Evolutionary conservation across 1,140 invertebrate genomes (phyloP).

Genomic region (Elymnias hypermnestra): DNA sequence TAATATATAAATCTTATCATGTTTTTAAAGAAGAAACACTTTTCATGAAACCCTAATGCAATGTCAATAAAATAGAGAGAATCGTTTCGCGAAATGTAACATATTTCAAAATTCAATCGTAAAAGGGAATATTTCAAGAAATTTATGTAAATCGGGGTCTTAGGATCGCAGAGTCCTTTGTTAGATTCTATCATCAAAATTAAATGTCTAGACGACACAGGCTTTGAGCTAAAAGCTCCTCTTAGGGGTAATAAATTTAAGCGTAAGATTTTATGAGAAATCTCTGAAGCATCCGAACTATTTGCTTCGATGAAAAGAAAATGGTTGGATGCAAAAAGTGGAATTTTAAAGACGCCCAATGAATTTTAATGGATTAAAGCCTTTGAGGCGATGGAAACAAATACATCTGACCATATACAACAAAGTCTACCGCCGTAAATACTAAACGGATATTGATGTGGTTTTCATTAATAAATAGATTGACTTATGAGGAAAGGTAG

Average conservation of each 20-base stretch:
- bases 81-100: too few relatives aligned
- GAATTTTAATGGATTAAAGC: neutral
- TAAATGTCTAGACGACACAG: conserved; percentile 15
- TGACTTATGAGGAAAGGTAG: too few relatives aligned
- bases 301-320: conserved; percentile 17
- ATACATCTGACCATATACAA: too few relatives aligned
- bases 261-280: conserved; percentile 14
- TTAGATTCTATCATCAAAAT: conserved; percentile 11
- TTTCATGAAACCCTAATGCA: too few relatives aligned
- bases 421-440: too few relatives aligned
- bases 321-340: conserved; percentile 11
- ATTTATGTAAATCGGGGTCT: neutral
- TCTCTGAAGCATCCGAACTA: conserved; percentile 12
- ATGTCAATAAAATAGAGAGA: too few relatives aligned
- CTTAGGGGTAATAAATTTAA: conserved; percentile 15
- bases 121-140: neutral
- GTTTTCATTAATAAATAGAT: too few relatives aligned
- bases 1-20: too few relatives aligned
- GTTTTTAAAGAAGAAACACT: too few relatives aligned
- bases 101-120: neutral
- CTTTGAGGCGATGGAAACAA: too few relatives aligned
- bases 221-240: conserved; percentile 10
- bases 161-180: conserved; percentile 1
- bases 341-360: conserved; percentile 1
- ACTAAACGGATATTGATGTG: too few relatives aligned